Base-by-base conservation (phyloP, 2,797 vertebrate genomes). In the Scolopax rusticola region DNA sequence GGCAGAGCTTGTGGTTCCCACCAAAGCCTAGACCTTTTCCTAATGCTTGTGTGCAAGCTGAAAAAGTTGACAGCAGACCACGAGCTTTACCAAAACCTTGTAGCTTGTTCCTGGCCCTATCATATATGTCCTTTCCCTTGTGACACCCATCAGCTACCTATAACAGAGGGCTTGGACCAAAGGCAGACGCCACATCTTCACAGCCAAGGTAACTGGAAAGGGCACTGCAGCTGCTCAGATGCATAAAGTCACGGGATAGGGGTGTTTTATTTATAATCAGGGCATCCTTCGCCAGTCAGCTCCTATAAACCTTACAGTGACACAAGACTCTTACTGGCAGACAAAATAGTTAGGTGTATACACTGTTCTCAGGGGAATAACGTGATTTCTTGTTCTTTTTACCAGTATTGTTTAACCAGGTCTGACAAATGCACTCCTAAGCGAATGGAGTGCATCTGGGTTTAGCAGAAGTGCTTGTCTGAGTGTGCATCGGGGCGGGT, bases 241-340 rank as follows among this genome's bases (percentile, higher is more conserved):
- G 51, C 88, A 60, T 18, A n/a, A 65, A 93, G 77, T 54, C 77
- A 18, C 15, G 38, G 96, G 88, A 93, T 36, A 41, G 40, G 41
- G 80, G 68, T 5, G 9, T 32, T 91, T 76, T 85, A 77, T 80
- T 94, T 93, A 88, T 68, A 43, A 92, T 45, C 87, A 53, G 91
- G 71, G 78, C 71, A 92, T 87, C 60, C 84, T 83, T 94, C 80
- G 84, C 92, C 76, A 95, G 94, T 96, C 96, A 95, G 84, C 88
- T 93, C 89, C 92, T 94, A 65, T 95, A 92, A 90, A 85, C 65
- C 87, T 93, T 94, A 92, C 91, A 70, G 84, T 70, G 96, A 98
- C 93, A 97, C 94, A 83, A 71, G 50, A 86, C 84, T 80, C 82
- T 77, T 88, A 63, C 90, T 95, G 95, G 96, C 96, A 95, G 95